Evolutionary conservation across 2,888 invertebrate species (phyloP).

Genomic region (Selenia dentaria): DNA sequence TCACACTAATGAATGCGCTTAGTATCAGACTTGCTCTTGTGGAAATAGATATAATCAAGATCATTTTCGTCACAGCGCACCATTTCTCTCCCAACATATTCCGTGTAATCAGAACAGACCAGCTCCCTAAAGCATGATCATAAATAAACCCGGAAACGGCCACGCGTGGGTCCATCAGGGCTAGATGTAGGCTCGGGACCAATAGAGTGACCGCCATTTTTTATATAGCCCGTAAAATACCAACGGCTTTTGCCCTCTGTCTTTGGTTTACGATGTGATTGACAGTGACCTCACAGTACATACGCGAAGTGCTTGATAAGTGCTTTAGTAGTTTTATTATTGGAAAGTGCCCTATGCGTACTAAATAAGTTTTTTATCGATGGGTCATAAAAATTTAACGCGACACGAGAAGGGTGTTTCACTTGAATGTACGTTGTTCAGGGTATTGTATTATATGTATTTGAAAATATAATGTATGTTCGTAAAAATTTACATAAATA

Average conservation of each 20-base stretch:
- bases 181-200: conserved; percentile 12
- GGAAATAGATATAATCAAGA: too few relatives aligned
- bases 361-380: conserved; percentile 22
- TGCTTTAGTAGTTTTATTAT: conserved; percentile 27
- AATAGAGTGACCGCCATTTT: conserved; percentile 30
- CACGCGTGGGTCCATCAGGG: conserved; percentile 10
- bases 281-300: conserved; percentile 47
- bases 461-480: too few relatives aligned
- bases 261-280: conserved; percentile 49
- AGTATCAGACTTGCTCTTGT: too few relatives aligned
- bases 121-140: conserved; percentile 15
- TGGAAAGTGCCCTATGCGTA: conserved; percentile 22
- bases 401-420: conserved; percentile 2
- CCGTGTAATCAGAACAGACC: conserved; percentile 15
- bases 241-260: conserved; percentile 31
- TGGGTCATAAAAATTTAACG: conserved; percentile 15
- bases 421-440: too few relatives aligned
- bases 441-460: too few relatives aligned
- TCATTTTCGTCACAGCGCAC: too few relatives aligned
- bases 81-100: conserved; percentile 1
- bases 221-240: conserved; percentile 41
- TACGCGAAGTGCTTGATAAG: conserved; percentile 20
- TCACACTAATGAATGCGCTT: too few relatives aligned
- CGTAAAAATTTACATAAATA: too few relatives aligned
- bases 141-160: conserved; percentile 21